Conservation (phyloP, 2,888 invertebrate genomes). For the Digitonthophagus gazella region DNA sequence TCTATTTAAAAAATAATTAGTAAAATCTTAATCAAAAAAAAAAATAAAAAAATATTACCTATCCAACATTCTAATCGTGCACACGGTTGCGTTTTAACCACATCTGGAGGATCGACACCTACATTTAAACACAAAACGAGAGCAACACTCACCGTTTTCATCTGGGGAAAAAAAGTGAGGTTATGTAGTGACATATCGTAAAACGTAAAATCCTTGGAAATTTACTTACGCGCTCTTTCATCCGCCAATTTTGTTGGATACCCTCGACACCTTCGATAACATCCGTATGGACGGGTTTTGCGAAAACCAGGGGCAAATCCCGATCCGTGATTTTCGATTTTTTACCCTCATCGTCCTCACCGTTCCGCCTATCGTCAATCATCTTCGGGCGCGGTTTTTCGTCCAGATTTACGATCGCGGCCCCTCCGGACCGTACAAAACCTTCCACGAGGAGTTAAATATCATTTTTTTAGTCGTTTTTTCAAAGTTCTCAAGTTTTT, state of each 20-base stretch:
- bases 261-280: slow-evolving; percentile 65
- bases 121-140: slow-evolving; percentile 96
- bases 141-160: slow-evolving; percentile 99
- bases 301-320: slow-evolving; percentile 71
- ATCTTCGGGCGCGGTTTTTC: slow-evolving; percentile 30
- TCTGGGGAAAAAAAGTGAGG: slow-evolving; percentile 58
- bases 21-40: slow-evolving; percentile 28
- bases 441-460: not conserved
- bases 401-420: slow-evolving; percentile 12
- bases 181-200: slow-evolving; percentile 28
- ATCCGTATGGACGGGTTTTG: slow-evolving; percentile 72
- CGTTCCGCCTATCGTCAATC: slow-evolving; percentile 32
- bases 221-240: slow-evolving; percentile 78
- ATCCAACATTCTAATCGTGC: slow-evolving; percentile 97
- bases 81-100: slow-evolving; percentile 95
- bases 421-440: not conserved
- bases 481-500: not conserved
- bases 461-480: not conserved
- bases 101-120: slow-evolving; percentile 99
- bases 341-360: slow-evolving; percentile 29
- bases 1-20: slow-evolving; percentile 55
- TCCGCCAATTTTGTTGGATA: slow-evolving; percentile 81
- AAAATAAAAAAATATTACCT: too few species aligned
- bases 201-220: slow-evolving; percentile 6
- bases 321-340: slow-evolving; percentile 55